A percentile compares a stretch with the other conserved stretches of the same genome.
Conservation (phyloP, 1,140 invertebrate genomes). For the Maconellicoccus hirsutus region DNA sequence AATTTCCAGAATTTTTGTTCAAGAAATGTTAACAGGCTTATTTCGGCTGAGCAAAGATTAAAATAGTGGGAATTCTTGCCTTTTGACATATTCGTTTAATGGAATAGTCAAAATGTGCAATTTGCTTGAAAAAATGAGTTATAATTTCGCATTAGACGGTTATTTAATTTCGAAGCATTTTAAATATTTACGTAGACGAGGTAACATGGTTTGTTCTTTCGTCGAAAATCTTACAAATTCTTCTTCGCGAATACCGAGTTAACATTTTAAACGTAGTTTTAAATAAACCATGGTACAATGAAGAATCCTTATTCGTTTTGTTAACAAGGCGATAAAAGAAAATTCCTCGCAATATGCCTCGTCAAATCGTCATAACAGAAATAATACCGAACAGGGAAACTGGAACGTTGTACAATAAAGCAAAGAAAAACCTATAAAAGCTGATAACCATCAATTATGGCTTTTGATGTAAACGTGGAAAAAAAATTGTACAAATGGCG, state of each 20-base stretch:
- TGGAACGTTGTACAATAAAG: background rate
- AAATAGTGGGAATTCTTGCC: background rate
- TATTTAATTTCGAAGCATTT: too few species aligned
- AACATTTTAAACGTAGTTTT: background rate
- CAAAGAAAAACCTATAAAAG: background rate
- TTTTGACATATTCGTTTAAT: background rate
- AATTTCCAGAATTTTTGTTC: background rate
- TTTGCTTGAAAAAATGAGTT: too few species aligned
- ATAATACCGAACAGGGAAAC: background rate
- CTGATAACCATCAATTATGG: constrained; percentile 8
- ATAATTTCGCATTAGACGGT: too few species aligned
- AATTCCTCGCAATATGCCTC: background rate
- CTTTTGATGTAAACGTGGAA: background rate
- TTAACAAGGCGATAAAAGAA: background rate
- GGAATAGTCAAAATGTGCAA: too few species aligned
- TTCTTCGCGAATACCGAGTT: background rate
- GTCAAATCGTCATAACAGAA: background rate
- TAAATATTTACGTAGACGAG: too few species aligned
- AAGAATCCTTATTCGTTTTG: background rate
- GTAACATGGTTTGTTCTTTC: too few species aligned
- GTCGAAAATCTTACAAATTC: background rate
- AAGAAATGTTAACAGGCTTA: too few species aligned
- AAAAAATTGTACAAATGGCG: background rate
- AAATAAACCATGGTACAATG: background rate
- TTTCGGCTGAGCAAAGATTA: too few species aligned